Conservation (phyloP, 92 coral and sea anemone genomes). For the Micromussa lordhowensis region DNA sequence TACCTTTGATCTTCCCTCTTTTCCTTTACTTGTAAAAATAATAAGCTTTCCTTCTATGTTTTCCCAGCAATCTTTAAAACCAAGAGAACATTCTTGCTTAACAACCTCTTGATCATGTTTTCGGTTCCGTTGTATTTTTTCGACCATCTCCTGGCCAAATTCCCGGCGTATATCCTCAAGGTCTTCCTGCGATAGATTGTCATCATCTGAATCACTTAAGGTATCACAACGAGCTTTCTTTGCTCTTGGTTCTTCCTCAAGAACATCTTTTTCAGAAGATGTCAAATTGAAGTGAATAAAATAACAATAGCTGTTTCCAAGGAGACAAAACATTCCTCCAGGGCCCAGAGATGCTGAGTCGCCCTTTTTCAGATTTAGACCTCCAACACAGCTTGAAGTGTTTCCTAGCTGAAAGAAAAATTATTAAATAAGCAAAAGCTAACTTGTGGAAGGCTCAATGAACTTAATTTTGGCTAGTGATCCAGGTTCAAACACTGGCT, state of each 20-base stretch:
- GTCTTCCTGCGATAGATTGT: slow-evolving; percentile 30
- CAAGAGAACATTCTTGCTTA: neutral
- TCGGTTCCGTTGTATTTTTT: slow-evolving; percentile 16
- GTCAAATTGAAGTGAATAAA: slow-evolving; percentile 13
- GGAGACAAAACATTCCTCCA: slow-evolving; percentile 42
- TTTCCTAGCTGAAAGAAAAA: slow-evolving; percentile 37
- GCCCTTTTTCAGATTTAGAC: slow-evolving; percentile 20
- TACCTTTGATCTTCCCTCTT: slow-evolving; percentile 38
- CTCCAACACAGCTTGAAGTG: slow-evolving; percentile 45
- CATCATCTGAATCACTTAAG: slow-evolving; percentile 45
- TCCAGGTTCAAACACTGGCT: no score
- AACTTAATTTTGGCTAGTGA: no score
- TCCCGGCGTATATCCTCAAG: slow-evolving; percentile 33
- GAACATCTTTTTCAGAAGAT: neutral
- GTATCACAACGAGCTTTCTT: slow-evolving; percentile 40
- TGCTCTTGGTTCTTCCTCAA: slow-evolving; percentile 11
- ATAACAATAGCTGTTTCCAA: slow-evolving; percentile 23
- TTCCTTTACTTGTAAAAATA: slow-evolving; percentile 15
- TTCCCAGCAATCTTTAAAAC: slow-evolving; percentile 16
- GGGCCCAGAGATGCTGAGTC: slow-evolving; percentile 30
- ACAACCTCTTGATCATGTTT: neutral
- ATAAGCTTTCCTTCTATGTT: slow-evolving; percentile 23
- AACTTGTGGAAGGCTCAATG: no score
- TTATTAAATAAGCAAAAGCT: neutral
- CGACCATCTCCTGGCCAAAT: slow-evolving; percentile 41